A percentile compares a stretch with the other conserved stretches of the same genome.
Evolutionary conservation across 2,797 vertebrate species (phyloP).

Genomic region (Garrulus glandarius): DNA sequence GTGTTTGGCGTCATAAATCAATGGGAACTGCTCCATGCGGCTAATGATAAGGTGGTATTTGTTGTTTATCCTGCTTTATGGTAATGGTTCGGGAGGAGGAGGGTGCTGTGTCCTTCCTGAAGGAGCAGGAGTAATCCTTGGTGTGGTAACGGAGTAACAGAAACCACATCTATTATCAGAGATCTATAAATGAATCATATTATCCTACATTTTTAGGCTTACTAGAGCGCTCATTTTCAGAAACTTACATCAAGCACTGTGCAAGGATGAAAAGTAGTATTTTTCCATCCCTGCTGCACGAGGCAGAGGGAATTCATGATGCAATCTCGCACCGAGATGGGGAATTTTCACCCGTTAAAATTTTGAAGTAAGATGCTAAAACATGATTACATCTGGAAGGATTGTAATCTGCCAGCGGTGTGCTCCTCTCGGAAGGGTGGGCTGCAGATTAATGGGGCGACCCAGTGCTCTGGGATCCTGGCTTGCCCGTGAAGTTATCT

Average conservation of each 20-base stretch:
- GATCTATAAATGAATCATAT: conserved; percentile 53
- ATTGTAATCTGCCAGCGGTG: background rate
- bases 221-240: conserved; percentile 59
- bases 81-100: conserved; percentile 51
- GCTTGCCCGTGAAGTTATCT: background rate
- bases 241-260: conserved; percentile 56
- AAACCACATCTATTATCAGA: conserved; percentile 43
- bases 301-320: conserved; percentile 37
- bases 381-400: background rate
- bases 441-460: background rate
- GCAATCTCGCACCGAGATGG: background rate
- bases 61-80: conserved; percentile 62
- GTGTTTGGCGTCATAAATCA: conserved; percentile 51
- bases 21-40: conserved; percentile 26
- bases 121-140: conserved; percentile 42
- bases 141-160: conserved; percentile 38
- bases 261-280: conserved; percentile 59
- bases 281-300: conserved; percentile 51
- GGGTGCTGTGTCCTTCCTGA: conserved; percentile 47
- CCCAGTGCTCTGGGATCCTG: background rate
- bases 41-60: conserved; percentile 44
- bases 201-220: conserved; percentile 47
- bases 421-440: background rate
- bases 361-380: conserved; percentile 41
- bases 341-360: conserved; percentile 50